phyloP scores from a whole-genome alignment of 2,113 vertebrate species.

The Kryptolebias marmoratus region DNA sequence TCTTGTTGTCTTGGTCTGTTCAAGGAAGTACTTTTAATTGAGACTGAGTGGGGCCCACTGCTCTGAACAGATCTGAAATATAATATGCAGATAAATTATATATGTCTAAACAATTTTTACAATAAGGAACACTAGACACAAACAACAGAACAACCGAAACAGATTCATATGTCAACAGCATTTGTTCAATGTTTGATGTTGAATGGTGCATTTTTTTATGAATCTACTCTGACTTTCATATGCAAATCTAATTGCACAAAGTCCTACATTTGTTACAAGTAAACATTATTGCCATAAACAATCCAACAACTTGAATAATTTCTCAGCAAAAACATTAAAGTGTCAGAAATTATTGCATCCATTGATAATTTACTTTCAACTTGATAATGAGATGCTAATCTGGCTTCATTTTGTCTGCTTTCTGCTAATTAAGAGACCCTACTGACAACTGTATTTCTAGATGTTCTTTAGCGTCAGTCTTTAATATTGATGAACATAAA shows the following conservation, averaged over 20 bases:
- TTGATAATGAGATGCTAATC: slow-evolving; percentile 63
- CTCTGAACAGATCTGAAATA: not conserved
- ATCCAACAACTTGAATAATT: slow-evolving; percentile 8
- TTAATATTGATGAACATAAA: slow-evolving; percentile 53
- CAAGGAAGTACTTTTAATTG: too few species aligned
- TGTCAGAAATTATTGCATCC: slow-evolving; percentile 23
- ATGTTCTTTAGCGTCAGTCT: slow-evolving; percentile 53
- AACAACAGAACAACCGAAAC: slow-evolving; percentile 3
- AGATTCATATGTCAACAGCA: slow-evolving; percentile 4
- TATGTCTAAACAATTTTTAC: not conserved
- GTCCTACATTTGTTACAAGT: slow-evolving; percentile 27
- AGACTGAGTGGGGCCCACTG: too few species aligned
- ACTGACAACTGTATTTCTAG: slow-evolving; percentile 56
- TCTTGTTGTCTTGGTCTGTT: too few species aligned
- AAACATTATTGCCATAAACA: slow-evolving; percentile 20
- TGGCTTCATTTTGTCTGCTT: slow-evolving; percentile 41
- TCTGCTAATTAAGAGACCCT: slow-evolving; percentile 49
- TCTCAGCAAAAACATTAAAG: not conserved
- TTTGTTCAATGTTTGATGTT: not conserved
- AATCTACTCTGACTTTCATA: slow-evolving; percentile 16
- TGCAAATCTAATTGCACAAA: slow-evolving; percentile 19
- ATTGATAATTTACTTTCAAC: slow-evolving; percentile 52
- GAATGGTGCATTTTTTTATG: not conserved
- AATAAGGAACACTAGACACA: not conserved
- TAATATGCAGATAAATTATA: slow-evolving; percentile 13